Conservation (phyloP, 2,797 vertebrate genomes). For the Gambusia yucatana region DNA sequence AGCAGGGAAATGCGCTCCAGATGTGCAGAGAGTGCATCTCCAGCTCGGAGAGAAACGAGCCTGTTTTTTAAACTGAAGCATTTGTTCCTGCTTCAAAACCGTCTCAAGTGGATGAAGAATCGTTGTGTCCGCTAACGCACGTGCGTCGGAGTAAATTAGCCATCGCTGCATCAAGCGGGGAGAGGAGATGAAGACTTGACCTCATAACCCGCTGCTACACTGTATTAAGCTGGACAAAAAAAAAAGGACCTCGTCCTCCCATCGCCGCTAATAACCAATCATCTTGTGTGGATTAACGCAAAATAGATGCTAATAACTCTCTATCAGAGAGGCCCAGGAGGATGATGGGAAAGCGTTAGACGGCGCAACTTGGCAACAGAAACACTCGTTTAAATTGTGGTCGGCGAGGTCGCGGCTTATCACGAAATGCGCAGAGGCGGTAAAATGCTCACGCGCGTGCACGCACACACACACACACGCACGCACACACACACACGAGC, state of each 20-base stretch:
- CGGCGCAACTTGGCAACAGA: conserved; percentile 44
- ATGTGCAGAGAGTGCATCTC: conserved; percentile 42
- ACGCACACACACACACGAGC: conserved; percentile 16
- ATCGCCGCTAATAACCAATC: conserved; percentile 55
- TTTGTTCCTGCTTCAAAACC: conserved; percentile 9
- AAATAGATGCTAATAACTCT: conserved; percentile 55
- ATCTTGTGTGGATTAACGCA: conserved; percentile 26
- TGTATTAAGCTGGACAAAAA: conserved; percentile 23
- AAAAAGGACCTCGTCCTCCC: conserved; percentile 29
- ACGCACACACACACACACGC: conserved; percentile 15
- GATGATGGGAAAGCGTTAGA: conserved; percentile 41
- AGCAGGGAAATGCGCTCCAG: conserved; percentile 28
- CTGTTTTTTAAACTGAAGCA: not conserved
- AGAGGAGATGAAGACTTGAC: conserved; percentile 38
- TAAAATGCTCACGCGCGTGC: conserved; percentile 2
- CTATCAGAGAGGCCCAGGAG: conserved; percentile 33
- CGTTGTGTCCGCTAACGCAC: not conserved
- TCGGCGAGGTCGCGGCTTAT: conserved; percentile 61
- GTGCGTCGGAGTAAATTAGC: conserved; percentile 13
- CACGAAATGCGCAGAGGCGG: conserved; percentile 41
- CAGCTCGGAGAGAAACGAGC: conserved; percentile 31
- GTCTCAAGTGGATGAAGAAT: not conserved
- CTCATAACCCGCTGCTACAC: conserved; percentile 31
- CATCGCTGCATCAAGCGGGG: conserved; percentile 26
- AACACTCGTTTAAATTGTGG: conserved; percentile 57